Conservation (phyloP, 2,797 vertebrate genomes). For the Halcyon badia region DNA sequence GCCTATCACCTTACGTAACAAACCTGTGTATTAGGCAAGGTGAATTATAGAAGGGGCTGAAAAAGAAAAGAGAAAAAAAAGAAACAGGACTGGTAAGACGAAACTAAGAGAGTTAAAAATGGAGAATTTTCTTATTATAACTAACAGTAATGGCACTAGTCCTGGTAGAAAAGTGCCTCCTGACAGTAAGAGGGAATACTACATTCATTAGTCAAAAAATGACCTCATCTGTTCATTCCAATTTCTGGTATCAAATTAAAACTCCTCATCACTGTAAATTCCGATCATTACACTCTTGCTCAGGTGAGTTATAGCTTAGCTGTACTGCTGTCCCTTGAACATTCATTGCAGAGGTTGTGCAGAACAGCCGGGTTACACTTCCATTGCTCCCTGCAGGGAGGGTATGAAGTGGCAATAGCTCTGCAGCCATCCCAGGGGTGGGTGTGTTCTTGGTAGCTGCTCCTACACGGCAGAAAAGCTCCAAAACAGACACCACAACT, state of each 20-base stretch:
- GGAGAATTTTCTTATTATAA: background rate
- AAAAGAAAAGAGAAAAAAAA: background rate
- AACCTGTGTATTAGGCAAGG: background rate
- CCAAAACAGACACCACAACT: background rate
- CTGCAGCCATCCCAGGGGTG: background rate
- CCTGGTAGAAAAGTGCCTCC: background rate
- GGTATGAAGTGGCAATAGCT: background rate
- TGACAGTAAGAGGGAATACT: background rate
- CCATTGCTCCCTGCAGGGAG: background rate
- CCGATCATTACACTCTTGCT: background rate
- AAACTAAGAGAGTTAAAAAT: background rate
- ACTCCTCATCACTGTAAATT: constrained; percentile 1
- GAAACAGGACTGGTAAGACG: background rate
- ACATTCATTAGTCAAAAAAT: background rate
- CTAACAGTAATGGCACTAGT: background rate
- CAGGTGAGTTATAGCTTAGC: background rate
- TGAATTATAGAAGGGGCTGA: background rate
- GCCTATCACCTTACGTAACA: background rate
- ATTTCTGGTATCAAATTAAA: constrained; percentile 34
- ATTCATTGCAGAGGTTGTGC: background rate
- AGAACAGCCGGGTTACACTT: background rate
- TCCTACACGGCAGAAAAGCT: background rate
- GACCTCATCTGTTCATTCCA: constrained; percentile 2
- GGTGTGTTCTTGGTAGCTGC: background rate
- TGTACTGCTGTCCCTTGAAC: background rate